phyloP scores from a whole-genome alignment of 1,140 invertebrate species.

The Drosophila virilis region DNA sequence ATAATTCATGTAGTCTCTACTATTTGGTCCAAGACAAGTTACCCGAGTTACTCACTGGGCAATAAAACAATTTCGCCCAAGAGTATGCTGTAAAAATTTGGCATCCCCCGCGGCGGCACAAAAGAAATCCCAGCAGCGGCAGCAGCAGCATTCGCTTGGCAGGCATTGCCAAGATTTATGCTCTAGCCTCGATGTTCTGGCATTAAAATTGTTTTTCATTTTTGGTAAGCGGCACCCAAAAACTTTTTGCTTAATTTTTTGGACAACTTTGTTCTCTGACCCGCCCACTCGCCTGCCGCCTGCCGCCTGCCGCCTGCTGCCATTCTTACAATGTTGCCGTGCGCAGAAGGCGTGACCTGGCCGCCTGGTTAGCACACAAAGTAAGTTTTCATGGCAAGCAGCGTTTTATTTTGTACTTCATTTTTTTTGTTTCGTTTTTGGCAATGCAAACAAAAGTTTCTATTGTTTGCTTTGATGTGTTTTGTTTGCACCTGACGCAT shows the following conservation, averaged over 20 bases:
- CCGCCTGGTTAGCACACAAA: constrained; percentile 34
- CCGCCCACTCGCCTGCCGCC: background rate
- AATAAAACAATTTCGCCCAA: constrained; percentile 55
- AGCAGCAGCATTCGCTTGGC: background rate
- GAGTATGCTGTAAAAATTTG: constrained; percentile 51
- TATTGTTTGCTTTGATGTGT: constrained; percentile 48
- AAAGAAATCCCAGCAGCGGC: constrained; percentile 33
- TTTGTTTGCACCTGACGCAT: constrained; percentile 36
- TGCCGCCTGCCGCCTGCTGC: constrained; percentile 23
- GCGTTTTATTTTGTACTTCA: constrained; percentile 9
- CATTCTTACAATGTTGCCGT: constrained; percentile 17
- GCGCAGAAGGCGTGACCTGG: constrained; percentile 23
- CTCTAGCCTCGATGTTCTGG: constrained; percentile 12
- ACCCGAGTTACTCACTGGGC: constrained; percentile 26
- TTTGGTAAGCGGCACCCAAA: constrained; percentile 20
- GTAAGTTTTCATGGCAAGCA: constrained; percentile 30
- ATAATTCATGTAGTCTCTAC: constrained; percentile 22
- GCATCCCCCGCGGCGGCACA: constrained; percentile 38
- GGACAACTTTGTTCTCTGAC: constrained; percentile 14
- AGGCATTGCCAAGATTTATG: constrained; percentile 62
- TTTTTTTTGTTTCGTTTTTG: background rate
- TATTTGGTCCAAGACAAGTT: constrained; percentile 22
- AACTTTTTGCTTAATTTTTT: constrained; percentile 30
- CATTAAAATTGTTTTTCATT: constrained; percentile 65
- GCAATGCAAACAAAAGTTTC: constrained; percentile 23